These are phyloP conservation scores for Arrhamphus sclerolepis DNA, from an alignment of 2,797 vertebrate genomes.

Conservation along the genomic window DNA sequence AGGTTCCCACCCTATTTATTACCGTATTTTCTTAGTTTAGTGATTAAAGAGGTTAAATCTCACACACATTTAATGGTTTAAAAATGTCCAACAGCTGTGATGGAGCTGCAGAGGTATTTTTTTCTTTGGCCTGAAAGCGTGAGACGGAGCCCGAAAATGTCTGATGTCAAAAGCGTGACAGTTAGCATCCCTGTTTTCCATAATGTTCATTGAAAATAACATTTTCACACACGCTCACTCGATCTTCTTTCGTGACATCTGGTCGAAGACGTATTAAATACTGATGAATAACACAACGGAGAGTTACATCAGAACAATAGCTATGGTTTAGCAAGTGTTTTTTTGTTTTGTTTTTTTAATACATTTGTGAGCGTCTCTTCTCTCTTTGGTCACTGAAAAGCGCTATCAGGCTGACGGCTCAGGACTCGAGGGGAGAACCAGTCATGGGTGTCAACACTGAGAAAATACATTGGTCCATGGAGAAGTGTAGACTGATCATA, in stretches of 20 bases:
- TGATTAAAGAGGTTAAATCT: no score
- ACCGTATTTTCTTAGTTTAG: no score
- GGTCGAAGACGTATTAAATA: neutral
- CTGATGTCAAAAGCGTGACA: neutral
- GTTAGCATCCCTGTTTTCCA: neutral
- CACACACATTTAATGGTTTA: no score
- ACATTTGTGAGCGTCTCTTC: conserved; percentile 29
- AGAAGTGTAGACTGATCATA: neutral
- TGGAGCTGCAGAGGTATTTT: no score
- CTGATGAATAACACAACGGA: conserved; percentile 18
- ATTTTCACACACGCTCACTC: neutral
- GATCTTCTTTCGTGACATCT: conserved; percentile 2
- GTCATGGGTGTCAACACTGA: conserved; percentile 15
- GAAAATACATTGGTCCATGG: conserved; percentile 13
- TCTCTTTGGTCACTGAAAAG: conserved; percentile 1
- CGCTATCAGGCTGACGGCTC: conserved; percentile 8
- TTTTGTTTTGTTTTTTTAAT: no score
- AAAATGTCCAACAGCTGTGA: no score
- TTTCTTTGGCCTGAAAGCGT: no score
- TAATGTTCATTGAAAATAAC: conserved; percentile 4
- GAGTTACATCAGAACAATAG: conserved; percentile 15
- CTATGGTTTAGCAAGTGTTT: conserved; percentile 14
- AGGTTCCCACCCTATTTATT: no score
- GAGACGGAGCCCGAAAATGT: no score
- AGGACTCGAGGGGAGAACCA: conserved; percentile 7